Evolutionary conservation across 2,888 invertebrate genomes (phyloP).

Genomic region (Pseudococcus jackbeardsleyi): DNA sequence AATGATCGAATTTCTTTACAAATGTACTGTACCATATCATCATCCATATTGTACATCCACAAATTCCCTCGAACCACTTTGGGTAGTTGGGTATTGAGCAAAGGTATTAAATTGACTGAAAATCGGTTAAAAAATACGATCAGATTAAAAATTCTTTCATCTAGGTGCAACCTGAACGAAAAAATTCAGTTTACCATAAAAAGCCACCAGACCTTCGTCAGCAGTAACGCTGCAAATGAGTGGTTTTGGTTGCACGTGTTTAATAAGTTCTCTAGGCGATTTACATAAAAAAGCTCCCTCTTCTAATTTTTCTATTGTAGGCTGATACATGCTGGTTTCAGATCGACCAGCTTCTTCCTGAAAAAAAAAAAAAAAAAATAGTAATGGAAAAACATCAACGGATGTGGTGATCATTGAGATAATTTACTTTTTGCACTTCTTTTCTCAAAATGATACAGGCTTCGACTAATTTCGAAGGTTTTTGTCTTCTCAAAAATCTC

Average conservation of each 20-base stretch:
- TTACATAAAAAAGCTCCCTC: constrained; percentile 19
- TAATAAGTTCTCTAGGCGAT: constrained; percentile 44
- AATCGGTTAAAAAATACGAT: background rate
- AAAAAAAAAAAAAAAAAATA: background rate
- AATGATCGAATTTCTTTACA: background rate
- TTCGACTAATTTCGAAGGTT: background rate
- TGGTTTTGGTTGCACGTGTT: background rate
- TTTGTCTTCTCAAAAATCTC: constrained; percentile 12
- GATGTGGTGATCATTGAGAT: background rate
- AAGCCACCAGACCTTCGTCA: constrained; percentile 28
- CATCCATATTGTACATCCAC: constrained; percentile 43
- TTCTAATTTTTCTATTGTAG: constrained; percentile 41
- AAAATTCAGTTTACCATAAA: background rate
- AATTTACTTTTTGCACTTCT: background rate
- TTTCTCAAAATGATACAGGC: background rate
- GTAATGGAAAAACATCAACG: background rate
- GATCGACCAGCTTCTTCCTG: background rate
- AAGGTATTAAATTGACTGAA: background rate
- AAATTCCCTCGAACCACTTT: background rate
- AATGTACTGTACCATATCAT: background rate
- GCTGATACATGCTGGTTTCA: background rate
- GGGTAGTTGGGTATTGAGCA: background rate
- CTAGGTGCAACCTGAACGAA: no score
- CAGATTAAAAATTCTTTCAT: no score
- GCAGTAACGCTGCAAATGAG: background rate